Base-by-base conservation (phyloP, 2,797 vertebrate genomes). In the Erpetoichthys calabaricus region DNA sequence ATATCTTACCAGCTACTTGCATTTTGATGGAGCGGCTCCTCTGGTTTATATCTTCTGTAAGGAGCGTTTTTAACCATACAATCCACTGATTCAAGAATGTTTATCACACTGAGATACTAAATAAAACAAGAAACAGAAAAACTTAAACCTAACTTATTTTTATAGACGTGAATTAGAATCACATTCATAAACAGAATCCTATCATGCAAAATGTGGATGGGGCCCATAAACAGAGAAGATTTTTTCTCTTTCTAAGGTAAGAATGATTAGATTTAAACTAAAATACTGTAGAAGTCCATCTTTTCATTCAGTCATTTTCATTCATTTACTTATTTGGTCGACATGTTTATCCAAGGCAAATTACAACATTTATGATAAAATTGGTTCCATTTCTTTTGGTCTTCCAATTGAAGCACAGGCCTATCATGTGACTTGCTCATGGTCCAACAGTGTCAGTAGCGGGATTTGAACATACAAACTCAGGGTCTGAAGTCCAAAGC, bases 101-200 rank as follows among this genome's bases (percentile, higher is more conserved):
- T 91, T 61, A 97, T 78, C 86, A 97, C 86, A 65, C 86, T 91
- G 63, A 92, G 77, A 61, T 94, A 98, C 94, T 98, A 71, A 10
- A 47, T 62, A 69, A 59, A 69, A 4, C 67, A 65, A 68, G 64
- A 59, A 6, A 64, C 7, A 54, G 42, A 5, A 10, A 6, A 25
- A 54, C 3, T 25, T 10, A 51, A 51, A 8, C 49, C 3, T 8
- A 51, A 51, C 3, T 51, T 3, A 51, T 8, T 51, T 51, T 10
- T 6, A 51, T 8, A 51, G 25, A 4, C 8, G 3, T 51, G 8
- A 8, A 51, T 10, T 51, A 10, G 6, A 8, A 8, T 10, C 49
- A 51, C 8, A 8, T 51, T 25, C 25, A 25, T 25, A 25, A 1
- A 25, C 25, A 25, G 25, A 25, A 25, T 2, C 25, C 25, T 25